Percentiles rank a stretch among this genome's conserved stretches.
Conservation (phyloP, 2,113 vertebrate genomes). For the Nansenia antarctica region DNA sequence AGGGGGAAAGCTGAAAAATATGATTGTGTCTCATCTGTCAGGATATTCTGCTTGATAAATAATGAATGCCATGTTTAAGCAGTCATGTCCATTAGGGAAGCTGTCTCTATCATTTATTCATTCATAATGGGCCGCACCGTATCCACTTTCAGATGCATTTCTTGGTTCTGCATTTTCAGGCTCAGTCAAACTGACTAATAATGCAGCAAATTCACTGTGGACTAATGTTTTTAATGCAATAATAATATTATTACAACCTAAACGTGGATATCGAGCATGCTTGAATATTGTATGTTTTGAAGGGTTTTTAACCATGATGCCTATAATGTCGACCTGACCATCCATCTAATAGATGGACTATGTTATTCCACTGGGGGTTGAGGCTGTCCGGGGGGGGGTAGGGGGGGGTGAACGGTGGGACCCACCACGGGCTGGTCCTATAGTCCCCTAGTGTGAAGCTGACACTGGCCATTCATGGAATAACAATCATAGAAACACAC, state of each 20-base stretch:
- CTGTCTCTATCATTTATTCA: constrained; percentile 61
- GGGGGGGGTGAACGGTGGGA: not conserved
- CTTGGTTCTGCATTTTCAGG: constrained; percentile 37
- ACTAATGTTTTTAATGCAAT: constrained; percentile 50
- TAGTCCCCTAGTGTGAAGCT: not conserved
- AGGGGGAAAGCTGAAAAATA: constrained; percentile 17
- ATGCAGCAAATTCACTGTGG: constrained; percentile 49
- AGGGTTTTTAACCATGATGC: not conserved
- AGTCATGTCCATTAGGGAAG: constrained; percentile 56
- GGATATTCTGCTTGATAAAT: constrained; percentile 51
- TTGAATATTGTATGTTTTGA: constrained; percentile 47
- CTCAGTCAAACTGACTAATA: constrained; percentile 39
- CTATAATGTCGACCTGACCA: not conserved
- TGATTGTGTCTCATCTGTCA: constrained; percentile 54
- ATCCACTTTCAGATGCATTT: constrained; percentile 21
- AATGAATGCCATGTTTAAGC: constrained; percentile 63
- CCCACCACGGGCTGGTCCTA: not conserved
- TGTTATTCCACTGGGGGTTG: not conserved
- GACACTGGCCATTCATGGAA: too few species aligned
- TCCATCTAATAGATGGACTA: not conserved
- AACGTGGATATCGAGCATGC: constrained; percentile 20
- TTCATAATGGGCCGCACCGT: constrained; percentile 39
- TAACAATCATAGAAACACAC: too few species aligned
- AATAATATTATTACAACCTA: constrained; percentile 43
- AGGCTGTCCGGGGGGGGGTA: not conserved